A percentile compares a stretch with the other conserved stretches of the same genome.
phyloP scores from a whole-genome alignment of 2,113 vertebrate species.

The Paramisgurnus dabryanus region DNA sequence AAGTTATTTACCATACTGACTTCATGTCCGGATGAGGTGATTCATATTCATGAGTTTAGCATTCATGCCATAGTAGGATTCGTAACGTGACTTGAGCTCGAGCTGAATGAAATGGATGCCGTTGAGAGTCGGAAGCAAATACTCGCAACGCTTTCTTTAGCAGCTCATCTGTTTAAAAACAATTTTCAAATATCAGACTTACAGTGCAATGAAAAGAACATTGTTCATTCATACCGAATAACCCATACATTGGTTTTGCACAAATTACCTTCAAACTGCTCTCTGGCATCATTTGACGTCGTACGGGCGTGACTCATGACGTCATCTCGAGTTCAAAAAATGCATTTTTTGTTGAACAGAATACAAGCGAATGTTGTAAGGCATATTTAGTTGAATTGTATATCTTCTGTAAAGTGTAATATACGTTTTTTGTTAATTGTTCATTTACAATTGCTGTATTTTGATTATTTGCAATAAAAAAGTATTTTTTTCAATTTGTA shows the following conservation, averaged over 20 bases:
- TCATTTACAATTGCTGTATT: too few relatives aligned
- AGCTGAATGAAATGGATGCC: constrained; percentile 58
- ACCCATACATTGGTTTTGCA: neutral
- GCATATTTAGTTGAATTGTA: too few relatives aligned
- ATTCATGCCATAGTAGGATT: constrained; percentile 6
- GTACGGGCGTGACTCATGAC: constrained; percentile 46
- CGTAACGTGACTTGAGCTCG: constrained; percentile 12
- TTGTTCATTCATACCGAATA: too few relatives aligned
- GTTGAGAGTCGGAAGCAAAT: constrained; percentile 58
- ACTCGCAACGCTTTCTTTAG: neutral
- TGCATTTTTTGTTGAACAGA: constrained; percentile 29
- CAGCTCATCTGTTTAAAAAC: neutral
- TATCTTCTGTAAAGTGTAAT: too few relatives aligned
- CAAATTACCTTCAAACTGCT: neutral
- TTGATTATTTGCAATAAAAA: too few relatives aligned
- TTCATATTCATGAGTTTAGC: neutral
- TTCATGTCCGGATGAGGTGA: neutral
- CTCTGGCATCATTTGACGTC: constrained; percentile 49
- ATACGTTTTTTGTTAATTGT: too few relatives aligned
- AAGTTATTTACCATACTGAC: too few relatives aligned
- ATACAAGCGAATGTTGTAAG: neutral
- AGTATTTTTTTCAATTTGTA: too few relatives aligned
- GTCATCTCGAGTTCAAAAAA: constrained; percentile 53
- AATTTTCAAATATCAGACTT: neutral
- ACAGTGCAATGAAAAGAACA: neutral